Evolutionary conservation across 1,140 invertebrate genomes (phyloP).

Genomic region (Hyposmocoma kahamanoa): DNA sequence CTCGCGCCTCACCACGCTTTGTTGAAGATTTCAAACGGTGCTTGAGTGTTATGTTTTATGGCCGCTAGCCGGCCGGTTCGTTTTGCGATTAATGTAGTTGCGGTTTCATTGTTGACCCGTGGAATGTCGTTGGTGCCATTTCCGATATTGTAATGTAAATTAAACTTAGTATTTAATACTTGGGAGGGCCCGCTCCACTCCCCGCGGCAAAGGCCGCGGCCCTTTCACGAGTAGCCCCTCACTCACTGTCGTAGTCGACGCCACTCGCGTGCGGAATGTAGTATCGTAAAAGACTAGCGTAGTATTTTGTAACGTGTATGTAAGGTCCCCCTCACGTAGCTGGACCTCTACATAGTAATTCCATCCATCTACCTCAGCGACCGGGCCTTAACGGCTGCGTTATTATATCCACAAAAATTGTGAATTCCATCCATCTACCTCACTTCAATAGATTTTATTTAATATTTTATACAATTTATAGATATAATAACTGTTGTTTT

Average conservation of each 20-base stretch:
- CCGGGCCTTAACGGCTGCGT: conserved; percentile 66
- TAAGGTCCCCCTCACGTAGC: conserved; percentile 55
- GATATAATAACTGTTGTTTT: conserved; percentile 72
- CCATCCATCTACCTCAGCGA: conserved; percentile 75
- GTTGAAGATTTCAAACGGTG: conserved; percentile 61
- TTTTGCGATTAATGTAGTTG: conserved; percentile 30
- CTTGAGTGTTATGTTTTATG: conserved; percentile 63
- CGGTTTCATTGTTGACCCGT: conserved; percentile 65
- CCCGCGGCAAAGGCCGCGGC: not conserved
- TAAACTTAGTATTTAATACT: conserved; percentile 31
- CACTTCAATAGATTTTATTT: conserved; percentile 75
- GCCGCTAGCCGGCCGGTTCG: conserved; percentile 49
- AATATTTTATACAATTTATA: conserved; percentile 75
- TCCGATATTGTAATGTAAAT: conserved; percentile 49
- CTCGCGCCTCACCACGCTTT: conserved; percentile 32
- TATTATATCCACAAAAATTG: conserved; percentile 73
- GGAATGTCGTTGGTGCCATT: conserved; percentile 68
- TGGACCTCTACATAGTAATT: conserved; percentile 69
- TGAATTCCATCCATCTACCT: conserved; percentile 76
- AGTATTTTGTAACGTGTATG: conserved; percentile 61
- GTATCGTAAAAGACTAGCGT: conserved; percentile 62
- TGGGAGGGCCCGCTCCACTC: conserved; percentile 11
- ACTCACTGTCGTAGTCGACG: conserved; percentile 37
- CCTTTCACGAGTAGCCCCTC: conserved; percentile 32
- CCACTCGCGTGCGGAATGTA: conserved; percentile 46